Percentiles rank a stretch among this genome's conserved stretches.
phyloP scores from a whole-genome alignment of 2,888 invertebrate genomes.

The Sinodicranocentrus sp. region DNA sequence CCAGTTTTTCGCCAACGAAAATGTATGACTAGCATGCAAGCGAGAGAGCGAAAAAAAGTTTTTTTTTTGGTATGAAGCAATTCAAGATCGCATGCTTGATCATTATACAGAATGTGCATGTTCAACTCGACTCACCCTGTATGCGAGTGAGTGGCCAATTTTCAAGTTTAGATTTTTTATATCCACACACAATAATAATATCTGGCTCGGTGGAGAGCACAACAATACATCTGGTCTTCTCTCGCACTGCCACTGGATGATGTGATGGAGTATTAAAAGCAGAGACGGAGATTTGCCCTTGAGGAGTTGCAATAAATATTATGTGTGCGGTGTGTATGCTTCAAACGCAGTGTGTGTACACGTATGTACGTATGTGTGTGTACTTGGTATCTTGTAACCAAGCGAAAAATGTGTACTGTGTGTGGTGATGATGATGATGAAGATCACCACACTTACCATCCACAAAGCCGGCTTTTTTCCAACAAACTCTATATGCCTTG shows the following conservation, averaged over 20 bases:
- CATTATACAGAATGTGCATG: no score
- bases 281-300: constrained; percentile 25
- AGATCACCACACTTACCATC: background rate
- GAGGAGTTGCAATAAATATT: constrained; percentile 21
- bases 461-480: constrained; percentile 9
- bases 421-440: background rate
- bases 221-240: constrained; percentile 18
- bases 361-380: constrained; percentile 15
- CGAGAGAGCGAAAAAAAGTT: no score
- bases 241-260: background rate
- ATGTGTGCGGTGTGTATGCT: background rate
- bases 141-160: no score
- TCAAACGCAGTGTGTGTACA: background rate
- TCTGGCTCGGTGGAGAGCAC: no score
- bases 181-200: background rate
- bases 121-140: no score
- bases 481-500: background rate
- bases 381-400: constrained; percentile 2
- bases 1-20: no score
- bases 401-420: background rate
- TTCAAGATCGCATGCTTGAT: no score
- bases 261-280: background rate
- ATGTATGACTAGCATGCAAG: no score
- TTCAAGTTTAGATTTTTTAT: no score
- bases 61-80: no score